Base-by-base conservation (phyloP, 2,113 vertebrate genomes). In the Hyperopisus bebe region DNA sequence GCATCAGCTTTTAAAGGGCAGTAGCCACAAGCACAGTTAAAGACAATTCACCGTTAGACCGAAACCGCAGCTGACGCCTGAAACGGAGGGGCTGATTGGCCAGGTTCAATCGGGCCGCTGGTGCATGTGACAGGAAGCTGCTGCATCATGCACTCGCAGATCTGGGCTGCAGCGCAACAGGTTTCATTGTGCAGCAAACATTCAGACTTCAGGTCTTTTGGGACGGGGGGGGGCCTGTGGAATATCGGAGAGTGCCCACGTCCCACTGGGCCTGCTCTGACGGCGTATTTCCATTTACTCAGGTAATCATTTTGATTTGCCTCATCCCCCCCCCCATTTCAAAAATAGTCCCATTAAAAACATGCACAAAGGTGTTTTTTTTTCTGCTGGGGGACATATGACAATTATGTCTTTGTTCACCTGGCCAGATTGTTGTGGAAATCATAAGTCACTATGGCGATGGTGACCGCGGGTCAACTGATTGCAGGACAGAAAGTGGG, bases 401-500 rank as follows among this genome's bases (percentile, higher is more conserved):
- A 44, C 74, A 24, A 53, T 82, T 31, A 83, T 55, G 31, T 19
- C 74, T 83, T 89, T 89, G 88, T 89, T 89, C 70, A 44, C 17
- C 70, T 44, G 31, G 35, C 48, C 42, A 50, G 74, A 74, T 83
- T 53, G 74, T 46, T 89, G 88, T 82, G 88, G 48, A 82, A 89
- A 82, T 70, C 70, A 44, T 35, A 35, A 89, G 35, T 82, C 48
- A 82, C 88, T 31, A 53, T 89, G 70, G 88, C 35, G 74, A 89
- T 82, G 88, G 21, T 42, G 88, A 35, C n/a, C 70, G 48, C 31
- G 74, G 74, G 88, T 55, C 50, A 55, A 50, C 74, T 83, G 47
- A 89, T 89, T 55, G 74, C 8, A 35, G 48, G 31, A 55, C 47
- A 89, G 35, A 48, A 88, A 88, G 44, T 88, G 88, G 88, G 62